Percentiles rank a stretch among this genome's conserved stretches.
Conservation (phyloP, 2,888 invertebrate species). For the Drosophila niveifrons region DNA sequence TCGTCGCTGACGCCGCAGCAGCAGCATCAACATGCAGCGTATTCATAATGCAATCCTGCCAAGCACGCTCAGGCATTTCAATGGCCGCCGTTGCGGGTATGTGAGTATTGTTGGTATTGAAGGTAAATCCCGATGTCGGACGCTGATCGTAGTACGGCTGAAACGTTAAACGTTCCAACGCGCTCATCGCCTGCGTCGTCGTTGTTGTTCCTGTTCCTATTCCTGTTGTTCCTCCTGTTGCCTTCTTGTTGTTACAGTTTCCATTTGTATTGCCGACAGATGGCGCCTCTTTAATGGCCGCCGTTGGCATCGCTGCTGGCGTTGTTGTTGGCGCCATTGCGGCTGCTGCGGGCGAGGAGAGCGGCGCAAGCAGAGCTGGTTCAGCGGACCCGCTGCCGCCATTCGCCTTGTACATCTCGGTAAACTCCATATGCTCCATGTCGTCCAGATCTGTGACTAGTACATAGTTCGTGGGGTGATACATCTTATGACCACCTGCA, state of each 20-base stretch:
- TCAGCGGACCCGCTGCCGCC: constrained; percentile 10
- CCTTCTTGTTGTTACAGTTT: constrained; percentile 33
- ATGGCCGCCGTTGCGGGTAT: constrained; percentile 87
- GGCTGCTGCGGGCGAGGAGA: constrained; percentile 19
- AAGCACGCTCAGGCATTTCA: constrained; percentile 89
- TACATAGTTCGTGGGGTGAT: constrained; percentile 97
- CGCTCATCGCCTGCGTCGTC: constrained; percentile 61
- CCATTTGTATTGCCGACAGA: not conserved
- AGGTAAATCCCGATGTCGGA: constrained; percentile 83
- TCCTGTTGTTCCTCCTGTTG: constrained; percentile 34
- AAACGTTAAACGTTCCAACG: constrained; percentile 73
- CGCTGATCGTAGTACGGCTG: constrained; percentile 84
- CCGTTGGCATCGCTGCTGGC: constrained; percentile 32
- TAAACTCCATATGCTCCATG: constrained; percentile 85
- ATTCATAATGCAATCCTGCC: constrained; percentile 90
- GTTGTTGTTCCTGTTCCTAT: constrained; percentile 16
- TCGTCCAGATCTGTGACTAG: constrained; percentile 95
- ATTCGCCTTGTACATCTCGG: constrained; percentile 75
- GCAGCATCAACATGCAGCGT: constrained; percentile 82
- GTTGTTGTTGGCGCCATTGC: constrained; percentile 22
- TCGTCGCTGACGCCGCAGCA: constrained; percentile 55
- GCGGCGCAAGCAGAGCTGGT: not conserved
- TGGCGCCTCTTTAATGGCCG: constrained; percentile 60
- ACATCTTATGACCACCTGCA: constrained; percentile 95
- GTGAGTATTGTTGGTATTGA: constrained; percentile 85